phyloP scores from a whole-genome alignment of 1,140 invertebrate species.

The Papilio xuthus region DNA sequence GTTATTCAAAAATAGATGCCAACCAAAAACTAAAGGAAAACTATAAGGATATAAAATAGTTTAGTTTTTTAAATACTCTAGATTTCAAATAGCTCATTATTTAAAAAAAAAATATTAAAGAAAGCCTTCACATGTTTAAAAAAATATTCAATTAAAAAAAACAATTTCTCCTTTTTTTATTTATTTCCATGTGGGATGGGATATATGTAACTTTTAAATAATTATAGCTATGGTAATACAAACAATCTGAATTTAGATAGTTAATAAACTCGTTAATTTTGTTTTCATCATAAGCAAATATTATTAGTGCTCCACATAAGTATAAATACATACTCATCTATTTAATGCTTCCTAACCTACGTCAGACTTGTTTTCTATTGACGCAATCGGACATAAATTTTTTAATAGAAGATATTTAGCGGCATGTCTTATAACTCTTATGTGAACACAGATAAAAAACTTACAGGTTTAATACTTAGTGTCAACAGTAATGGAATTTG shows the following conservation, averaged over 20 bases:
- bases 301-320: slow-evolving; percentile 5
- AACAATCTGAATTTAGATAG: slow-evolving; percentile 10
- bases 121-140: too few species aligned
- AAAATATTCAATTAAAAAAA: too few species aligned
- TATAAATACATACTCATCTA: background rate
- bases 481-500: background rate
- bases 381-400: slow-evolving; percentile 8
- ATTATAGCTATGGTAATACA: background rate
- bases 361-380: background rate
- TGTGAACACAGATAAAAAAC: slow-evolving; percentile 1
- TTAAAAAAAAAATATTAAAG: too few species aligned
- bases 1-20: too few species aligned
- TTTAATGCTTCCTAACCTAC: background rate
- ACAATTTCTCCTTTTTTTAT: too few species aligned
- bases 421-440: background rate
- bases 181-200: too few species aligned
- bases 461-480: background rate
- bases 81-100: too few species aligned
- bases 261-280: slow-evolving; percentile 4
- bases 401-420: slow-evolving; percentile 1
- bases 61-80: too few species aligned
- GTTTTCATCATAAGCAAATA: background rate
- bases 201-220: background rate
- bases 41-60: too few species aligned
- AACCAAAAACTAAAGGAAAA: too few species aligned